Conservation (phyloP, 2,888 invertebrate genomes). For the Temnothorax unifasciatus region DNA sequence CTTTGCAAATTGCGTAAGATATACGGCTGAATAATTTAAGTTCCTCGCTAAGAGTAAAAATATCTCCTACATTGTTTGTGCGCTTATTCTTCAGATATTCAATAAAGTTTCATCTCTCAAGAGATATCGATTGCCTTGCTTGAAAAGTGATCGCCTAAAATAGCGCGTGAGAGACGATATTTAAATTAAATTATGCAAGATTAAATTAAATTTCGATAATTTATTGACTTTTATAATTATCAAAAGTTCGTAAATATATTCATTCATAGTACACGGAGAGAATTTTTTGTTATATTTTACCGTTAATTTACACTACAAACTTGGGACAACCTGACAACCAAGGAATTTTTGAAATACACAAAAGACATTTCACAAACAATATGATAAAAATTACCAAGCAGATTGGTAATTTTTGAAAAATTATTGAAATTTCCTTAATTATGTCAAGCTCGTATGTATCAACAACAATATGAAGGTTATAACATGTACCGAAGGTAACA, state of each 20-base stretch:
- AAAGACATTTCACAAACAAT: no score
- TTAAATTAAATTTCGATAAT: not conserved
- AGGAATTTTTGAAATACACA: no score
- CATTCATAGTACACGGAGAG: no score
- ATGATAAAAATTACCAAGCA: no score
- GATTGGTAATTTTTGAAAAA: no score
- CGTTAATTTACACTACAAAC: no score
- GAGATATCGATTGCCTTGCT: not conserved
- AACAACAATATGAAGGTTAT: no score
- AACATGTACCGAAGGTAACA: no score
- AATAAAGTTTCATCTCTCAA: not conserved
- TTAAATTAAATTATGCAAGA: not conserved
- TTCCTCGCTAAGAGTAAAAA: not conserved
- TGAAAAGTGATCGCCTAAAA: not conserved
- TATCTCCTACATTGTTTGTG: not conserved
- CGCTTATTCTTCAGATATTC: not conserved
- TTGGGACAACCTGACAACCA: no score
- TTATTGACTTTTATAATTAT: not conserved
- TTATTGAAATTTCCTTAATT: no score
- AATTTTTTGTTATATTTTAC: no score
- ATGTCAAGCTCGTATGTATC: no score
- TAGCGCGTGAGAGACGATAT: not conserved
- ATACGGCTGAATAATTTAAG: not conserved
- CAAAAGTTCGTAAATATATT: not conserved
- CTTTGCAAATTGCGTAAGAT: not conserved